Evolutionary conservation across 2,113 vertebrate species (phyloP).

Genomic region (Heliornis fulica): DNA sequence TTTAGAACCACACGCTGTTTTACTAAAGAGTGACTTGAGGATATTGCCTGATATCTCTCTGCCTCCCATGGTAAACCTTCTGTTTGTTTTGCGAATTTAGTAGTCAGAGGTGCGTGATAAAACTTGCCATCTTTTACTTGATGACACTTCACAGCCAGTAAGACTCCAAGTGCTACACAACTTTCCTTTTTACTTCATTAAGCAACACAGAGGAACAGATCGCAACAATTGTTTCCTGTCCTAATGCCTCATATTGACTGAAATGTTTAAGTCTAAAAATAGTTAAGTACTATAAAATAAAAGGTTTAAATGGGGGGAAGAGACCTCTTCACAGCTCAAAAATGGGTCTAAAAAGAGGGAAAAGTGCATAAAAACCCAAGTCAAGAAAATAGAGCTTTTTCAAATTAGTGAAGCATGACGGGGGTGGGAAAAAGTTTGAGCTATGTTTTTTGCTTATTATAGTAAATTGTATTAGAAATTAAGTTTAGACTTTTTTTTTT

Average conservation of each 20-base stretch:
- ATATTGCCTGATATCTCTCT: slow-evolving; percentile 50
- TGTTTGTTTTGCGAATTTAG: slow-evolving; percentile 72
- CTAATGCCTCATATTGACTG: not conserved
- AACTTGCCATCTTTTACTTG: slow-evolving; percentile 49
- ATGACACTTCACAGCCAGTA: slow-evolving; percentile 44
- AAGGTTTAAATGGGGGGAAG: not conserved
- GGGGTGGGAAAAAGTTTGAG: not conserved
- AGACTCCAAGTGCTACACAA: not conserved
- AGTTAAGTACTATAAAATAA: not conserved
- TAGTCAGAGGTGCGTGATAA: slow-evolving; percentile 60
- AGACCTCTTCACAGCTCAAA: not conserved
- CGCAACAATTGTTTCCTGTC: slow-evolving; percentile 11
- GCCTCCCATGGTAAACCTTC: slow-evolving; percentile 71
- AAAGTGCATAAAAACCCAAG: not conserved
- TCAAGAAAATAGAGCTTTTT: not conserved
- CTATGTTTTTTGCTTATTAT: not conserved
- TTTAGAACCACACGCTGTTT: slow-evolving; percentile 67
- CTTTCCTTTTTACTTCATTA: slow-evolving; percentile 49
- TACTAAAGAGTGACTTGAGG: slow-evolving; percentile 70
- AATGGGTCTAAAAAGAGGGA: not conserved
- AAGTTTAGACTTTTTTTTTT: not conserved
- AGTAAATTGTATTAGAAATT: not conserved
- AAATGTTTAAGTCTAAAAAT: slow-evolving; percentile 1
- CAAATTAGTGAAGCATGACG: not conserved
- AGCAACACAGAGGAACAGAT: not conserved